phyloP scores from a whole-genome alignment of 2,888 invertebrate genomes.

The Melanostoma mellinum region DNA sequence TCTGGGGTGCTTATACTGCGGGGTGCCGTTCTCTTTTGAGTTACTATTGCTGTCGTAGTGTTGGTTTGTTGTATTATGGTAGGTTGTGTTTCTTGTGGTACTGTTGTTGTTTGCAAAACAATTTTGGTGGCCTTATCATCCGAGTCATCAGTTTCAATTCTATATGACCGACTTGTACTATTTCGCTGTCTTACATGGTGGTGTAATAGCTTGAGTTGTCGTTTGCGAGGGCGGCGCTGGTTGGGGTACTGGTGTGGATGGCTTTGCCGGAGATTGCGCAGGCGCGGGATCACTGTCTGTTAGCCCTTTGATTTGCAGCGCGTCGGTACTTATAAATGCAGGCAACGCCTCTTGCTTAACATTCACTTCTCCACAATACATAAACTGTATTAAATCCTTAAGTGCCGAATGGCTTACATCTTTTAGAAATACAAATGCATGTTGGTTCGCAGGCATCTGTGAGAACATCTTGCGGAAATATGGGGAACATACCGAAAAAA shows the following conservation, averaged over 20 bases:
- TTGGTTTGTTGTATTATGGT: slow-evolving; percentile 73
- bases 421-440: slow-evolving; percentile 88
- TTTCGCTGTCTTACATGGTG: slow-evolving; percentile 79
- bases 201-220: slow-evolving; percentile 76
- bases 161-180: slow-evolving; percentile 82
- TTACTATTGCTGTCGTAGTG: slow-evolving; percentile 78
- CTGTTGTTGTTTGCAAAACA: slow-evolving; percentile 82
- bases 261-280: slow-evolving; percentile 86
- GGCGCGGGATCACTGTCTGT: slow-evolving; percentile 86
- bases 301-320: slow-evolving; percentile 88
- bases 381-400: slow-evolving; percentile 88
- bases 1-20: slow-evolving; percentile 78
- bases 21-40: slow-evolving; percentile 80
- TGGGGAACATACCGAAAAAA: slow-evolving; percentile 88
- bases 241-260: slow-evolving; percentile 85
- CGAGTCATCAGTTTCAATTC: slow-evolving; percentile 86
- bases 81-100: slow-evolving; percentile 77
- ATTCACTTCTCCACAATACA: slow-evolving; percentile 89
- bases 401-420: slow-evolving; percentile 88
- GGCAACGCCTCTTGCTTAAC: slow-evolving; percentile 88
- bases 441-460: slow-evolving; percentile 86
- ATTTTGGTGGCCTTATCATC: slow-evolving; percentile 83
- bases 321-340: slow-evolving; percentile 88
- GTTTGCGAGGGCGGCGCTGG: slow-evolving; percentile 72
- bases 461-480: slow-evolving; percentile 89